Percentiles rank a stretch among this genome's conserved stretches.
Evolutionary conservation across 2,113 vertebrate genomes (phyloP).

Genomic region (Hippotragus niger): DNA sequence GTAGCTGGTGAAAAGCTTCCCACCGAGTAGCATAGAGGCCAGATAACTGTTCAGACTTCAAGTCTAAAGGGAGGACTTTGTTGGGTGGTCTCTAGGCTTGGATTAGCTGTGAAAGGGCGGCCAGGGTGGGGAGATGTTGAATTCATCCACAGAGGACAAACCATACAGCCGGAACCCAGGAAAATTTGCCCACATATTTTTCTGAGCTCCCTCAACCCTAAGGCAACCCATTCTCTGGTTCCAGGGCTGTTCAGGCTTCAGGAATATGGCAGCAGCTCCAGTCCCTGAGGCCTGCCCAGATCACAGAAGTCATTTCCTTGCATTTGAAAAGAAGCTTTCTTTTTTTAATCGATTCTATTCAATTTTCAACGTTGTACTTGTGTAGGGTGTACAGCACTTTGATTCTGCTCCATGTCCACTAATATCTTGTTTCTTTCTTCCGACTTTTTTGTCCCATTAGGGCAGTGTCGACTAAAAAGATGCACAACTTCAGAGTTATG

Average conservation of each 20-base stretch:
- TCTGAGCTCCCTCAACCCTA: not conserved
- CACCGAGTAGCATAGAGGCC: accelerated
- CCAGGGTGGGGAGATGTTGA: not conserved
- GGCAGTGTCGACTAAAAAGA: not conserved
- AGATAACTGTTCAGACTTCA: not conserved
- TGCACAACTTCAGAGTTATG: not conserved
- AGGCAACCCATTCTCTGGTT: not conserved
- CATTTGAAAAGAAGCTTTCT: not conserved
- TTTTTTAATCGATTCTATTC: accelerated
- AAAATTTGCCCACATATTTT: not conserved
- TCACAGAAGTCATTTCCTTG: not conserved
- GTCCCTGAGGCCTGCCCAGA: not conserved
- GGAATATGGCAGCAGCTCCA: accelerated
- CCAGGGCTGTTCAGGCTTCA: not conserved
- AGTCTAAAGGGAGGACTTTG: not conserved
- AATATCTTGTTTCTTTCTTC: not conserved
- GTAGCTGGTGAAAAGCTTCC: not conserved
- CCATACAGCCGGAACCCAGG: accelerated
- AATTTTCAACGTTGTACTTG: not conserved
- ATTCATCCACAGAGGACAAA: not conserved
- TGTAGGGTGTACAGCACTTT: not conserved
- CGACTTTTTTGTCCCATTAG: not conserved
- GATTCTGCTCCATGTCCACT: not conserved
- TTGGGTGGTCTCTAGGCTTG: not conserved
- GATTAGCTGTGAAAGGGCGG: not conserved